phyloP scores from a whole-genome alignment of 2,888 invertebrate species.

The Pyrocoelia pectoralis region DNA sequence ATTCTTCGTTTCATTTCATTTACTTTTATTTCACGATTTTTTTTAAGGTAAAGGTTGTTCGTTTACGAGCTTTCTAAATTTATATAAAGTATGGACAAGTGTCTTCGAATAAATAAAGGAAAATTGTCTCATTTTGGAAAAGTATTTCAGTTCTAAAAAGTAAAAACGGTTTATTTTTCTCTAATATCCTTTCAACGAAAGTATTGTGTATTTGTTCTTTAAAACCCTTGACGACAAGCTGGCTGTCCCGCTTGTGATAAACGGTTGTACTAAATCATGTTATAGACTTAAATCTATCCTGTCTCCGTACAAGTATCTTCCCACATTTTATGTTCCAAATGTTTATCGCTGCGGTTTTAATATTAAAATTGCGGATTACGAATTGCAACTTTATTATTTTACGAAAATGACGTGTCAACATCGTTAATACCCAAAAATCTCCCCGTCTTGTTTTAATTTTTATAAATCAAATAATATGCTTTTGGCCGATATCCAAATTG shows the following conservation, averaged over 20 bases:
- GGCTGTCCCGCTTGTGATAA: conserved; percentile 52
- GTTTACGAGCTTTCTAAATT: too few species aligned
- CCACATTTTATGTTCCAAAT: neutral
- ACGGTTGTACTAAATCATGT: conserved; percentile 52
- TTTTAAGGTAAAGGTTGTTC: too few species aligned
- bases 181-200: conserved; percentile 16
- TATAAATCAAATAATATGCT: neutral
- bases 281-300: conserved; percentile 37
- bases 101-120: too few species aligned
- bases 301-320: conserved; percentile 28
- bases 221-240: conserved; percentile 41
- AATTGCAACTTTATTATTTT: neutral
- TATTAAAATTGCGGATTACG: neutral
- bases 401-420: neutral
- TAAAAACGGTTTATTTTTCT: conserved; percentile 17
- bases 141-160: neutral
- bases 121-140: too few species aligned
- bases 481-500: conserved; percentile 6
- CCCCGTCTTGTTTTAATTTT: neutral
- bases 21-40: too few species aligned
- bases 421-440: too few species aligned
- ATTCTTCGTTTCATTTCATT: too few species aligned
- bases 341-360: neutral
- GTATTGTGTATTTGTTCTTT: conserved; percentile 15
- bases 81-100: too few species aligned